Percentiles rank a stretch among this genome's conserved stretches.
Evolutionary conservation across 2,888 invertebrate genomes (phyloP).

Genomic region (Ophonus ardosiacus): DNA sequence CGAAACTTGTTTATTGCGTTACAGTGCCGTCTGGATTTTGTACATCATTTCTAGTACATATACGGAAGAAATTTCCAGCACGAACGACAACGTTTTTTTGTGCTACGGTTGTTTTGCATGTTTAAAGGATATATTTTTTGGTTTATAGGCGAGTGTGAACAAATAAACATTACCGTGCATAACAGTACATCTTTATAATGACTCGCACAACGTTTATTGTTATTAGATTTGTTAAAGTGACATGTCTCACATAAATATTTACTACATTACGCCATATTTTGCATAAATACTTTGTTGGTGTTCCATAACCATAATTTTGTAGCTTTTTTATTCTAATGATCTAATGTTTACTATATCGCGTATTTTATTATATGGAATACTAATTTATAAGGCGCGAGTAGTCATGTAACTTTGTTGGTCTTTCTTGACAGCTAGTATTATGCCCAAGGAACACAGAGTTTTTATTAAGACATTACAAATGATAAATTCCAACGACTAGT

Average conservation of each 20-base stretch:
- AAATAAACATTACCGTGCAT: conserved; percentile 41
- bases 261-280: conserved; percentile 1
- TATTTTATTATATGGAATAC: not conserved
- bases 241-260: conserved; percentile 18
- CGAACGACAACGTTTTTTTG: conserved; percentile 42
- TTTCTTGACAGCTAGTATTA: no score
- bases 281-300: not conserved
- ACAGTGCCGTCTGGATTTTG: conserved; percentile 43
- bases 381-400: no score
- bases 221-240: conserved; percentile 40
- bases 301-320: not conserved
- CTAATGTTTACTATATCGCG: not conserved
- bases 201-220: conserved; percentile 27
- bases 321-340: not conserved
- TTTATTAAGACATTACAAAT: no score
- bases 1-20: conserved; percentile 50
- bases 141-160: conserved; percentile 21
- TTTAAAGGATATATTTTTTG: conserved; percentile 37
- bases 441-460: no score
- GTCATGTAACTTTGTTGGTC: no score
- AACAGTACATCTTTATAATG: conserved; percentile 43
- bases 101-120: conserved; percentile 47
- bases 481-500: no score
- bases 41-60: conserved; percentile 35
- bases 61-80: conserved; percentile 50